phyloP scores from a whole-genome alignment of 2,888 invertebrate species.

The Ganaspis brasiliensis region DNA sequence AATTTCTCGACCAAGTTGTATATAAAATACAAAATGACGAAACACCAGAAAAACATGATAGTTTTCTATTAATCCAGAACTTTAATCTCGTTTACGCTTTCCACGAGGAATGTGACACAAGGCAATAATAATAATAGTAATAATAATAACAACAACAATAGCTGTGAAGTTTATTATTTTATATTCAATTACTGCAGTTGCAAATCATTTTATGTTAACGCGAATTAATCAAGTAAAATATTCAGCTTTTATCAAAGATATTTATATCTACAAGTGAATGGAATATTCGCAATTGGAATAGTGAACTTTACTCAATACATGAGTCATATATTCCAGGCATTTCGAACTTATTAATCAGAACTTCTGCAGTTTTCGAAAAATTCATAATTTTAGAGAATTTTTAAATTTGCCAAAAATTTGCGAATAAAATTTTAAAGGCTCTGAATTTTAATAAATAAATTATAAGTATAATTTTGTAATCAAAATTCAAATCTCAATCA shows the following conservation, averaged over 20 bases:
- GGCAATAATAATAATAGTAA: neutral
- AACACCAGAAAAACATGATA: conserved; percentile 2
- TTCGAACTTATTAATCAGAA: neutral
- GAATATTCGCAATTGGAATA: conserved; percentile 12
- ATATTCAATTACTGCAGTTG: conserved; percentile 17
- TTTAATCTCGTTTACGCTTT: conserved; percentile 24
- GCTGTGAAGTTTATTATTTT: conserved; percentile 1
- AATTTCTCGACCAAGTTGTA: conserved; percentile 8
- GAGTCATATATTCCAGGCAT: neutral
- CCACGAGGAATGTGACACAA: conserved; percentile 23
- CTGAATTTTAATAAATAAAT: too few relatives aligned
- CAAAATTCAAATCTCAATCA: too few relatives aligned
- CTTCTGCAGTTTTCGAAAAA: neutral
- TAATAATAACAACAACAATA: neutral
- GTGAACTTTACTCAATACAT: conserved; percentile 8
- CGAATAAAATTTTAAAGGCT: too few relatives aligned
- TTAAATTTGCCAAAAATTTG: neutral
- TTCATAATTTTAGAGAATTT: neutral
- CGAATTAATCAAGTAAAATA: conserved; percentile 4
- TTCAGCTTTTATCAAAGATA: conserved; percentile 20
- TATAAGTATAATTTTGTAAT: too few relatives aligned
- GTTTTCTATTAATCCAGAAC: conserved; percentile 33
- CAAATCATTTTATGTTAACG: neutral
- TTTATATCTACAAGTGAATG: conserved; percentile 3
- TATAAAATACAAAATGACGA: conserved; percentile 33